Evolutionary conservation across 2,888 invertebrate species (phyloP), one percentile per base, ranked within the genome.

Genomic region (Drosophila acutilabella): DNA sequence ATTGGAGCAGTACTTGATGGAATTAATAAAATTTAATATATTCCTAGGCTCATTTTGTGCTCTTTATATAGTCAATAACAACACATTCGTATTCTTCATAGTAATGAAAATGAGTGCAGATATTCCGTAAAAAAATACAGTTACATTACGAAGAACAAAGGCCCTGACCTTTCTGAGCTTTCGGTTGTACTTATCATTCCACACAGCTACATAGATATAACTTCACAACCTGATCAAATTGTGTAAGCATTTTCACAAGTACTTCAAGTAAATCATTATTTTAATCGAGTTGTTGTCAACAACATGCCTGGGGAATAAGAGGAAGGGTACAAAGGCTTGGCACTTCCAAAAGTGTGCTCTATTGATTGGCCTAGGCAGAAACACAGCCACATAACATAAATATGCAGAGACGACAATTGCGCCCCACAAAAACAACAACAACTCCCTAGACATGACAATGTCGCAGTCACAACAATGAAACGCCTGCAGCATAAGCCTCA

Each of bases 341-440:
- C 47, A 23, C 66, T 60, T 68, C 62, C 61, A 67, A 74, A 82
- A 77, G 77, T 80, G 74, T 71, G 74, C 71, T 67, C 56, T 83
- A 80, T 86, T 84, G 85, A 88, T 88, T 88, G 82, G 88, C 84
- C 77, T 88, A 81, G 85, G 88, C 88, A 84, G 75, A 74, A 81
- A 80, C 80, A 88, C 85, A 85, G 81, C 81, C 81, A 78, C 78
- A 88, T 88, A 88, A 85, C 80, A 84, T 88, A 88, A 84, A 85
- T 84, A 84, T 50, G 36, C 1, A 16, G 33, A 88, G 78, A 66
- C 74, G 65, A 73, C 38, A 65, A 68, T 61, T 57, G 65, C 51
- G 53, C 60, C 64, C 65, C 65, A 33, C 72, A 73, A 18, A 53
- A 38, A 56, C 42, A 53, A 38, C 36, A 66, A 51, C 69, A 72